These are phyloP conservation scores for Stylophora pistillata DNA, from an alignment of 64 coral and sea anemone genomes.

Conservation along the genomic window DNA sequence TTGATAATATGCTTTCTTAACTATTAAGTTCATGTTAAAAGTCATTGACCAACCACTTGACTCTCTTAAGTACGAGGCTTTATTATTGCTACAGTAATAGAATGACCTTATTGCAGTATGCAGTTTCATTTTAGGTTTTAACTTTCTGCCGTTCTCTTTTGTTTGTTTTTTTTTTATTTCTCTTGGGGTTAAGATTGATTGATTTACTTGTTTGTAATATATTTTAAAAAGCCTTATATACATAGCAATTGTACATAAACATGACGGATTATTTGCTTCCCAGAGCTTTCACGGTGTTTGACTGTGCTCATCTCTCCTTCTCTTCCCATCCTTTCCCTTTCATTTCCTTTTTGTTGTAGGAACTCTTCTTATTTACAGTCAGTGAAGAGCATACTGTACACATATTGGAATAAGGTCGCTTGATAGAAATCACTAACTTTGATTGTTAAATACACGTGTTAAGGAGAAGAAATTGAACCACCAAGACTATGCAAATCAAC, in stretches of 20 bases:
- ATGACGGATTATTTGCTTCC: neutral
- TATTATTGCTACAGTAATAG: neutral
- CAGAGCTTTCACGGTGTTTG: neutral
- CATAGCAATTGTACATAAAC: neutral
- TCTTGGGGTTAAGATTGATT: neutral
- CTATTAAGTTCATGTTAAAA: neutral
- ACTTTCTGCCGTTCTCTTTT: neutral
- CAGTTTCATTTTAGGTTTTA: neutral
- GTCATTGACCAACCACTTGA: neutral
- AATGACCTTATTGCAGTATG: neutral
- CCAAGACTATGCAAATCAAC: too few species aligned
- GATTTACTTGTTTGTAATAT: neutral
- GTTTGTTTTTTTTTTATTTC: neutral
- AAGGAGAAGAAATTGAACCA: too few species aligned
- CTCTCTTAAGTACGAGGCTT: neutral
- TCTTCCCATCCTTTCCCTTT: neutral
- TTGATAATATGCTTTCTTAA: neutral
- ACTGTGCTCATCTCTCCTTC: neutral
- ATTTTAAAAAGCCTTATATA: neutral
- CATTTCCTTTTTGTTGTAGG: neutral
- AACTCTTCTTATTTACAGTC: conserved; percentile 25
- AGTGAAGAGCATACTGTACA: neutral
- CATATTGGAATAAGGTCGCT: conserved; percentile 29
- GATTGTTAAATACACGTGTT: too few species aligned
- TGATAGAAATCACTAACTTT: neutral